phyloP scores from a whole-genome alignment of 1,140 invertebrate species.

The Solenopsis invicta region DNA sequence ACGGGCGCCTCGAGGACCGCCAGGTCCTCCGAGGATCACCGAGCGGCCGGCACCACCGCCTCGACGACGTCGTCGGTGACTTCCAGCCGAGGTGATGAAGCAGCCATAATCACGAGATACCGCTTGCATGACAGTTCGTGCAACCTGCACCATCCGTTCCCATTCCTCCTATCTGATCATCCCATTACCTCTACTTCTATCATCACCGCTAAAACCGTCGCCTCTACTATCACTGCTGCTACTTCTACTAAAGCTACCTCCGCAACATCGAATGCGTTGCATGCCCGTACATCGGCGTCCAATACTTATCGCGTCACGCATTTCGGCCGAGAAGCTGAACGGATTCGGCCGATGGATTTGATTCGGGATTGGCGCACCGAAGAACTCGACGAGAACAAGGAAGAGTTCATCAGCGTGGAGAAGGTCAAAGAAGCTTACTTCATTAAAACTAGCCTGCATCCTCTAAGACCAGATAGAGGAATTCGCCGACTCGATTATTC shows the following conservation, averaged over 20 bases:
- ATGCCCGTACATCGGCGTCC: constrained; percentile 58
- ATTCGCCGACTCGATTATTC: constrained; percentile 19
- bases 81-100: constrained; percentile 84
- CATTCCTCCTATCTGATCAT: constrained; percentile 46
- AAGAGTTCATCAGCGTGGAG: constrained; percentile 84
- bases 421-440: constrained; percentile 77
- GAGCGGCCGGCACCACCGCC: constrained; percentile 60
- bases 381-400: constrained; percentile 61
- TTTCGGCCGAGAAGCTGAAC: not conserved
- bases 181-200: constrained; percentile 54
- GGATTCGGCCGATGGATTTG: constrained; percentile 1
- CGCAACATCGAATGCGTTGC: constrained; percentile 56
- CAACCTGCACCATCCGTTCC: constrained; percentile 59
- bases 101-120: constrained; percentile 76
- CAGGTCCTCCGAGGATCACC: constrained; percentile 71
- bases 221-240: constrained; percentile 45
- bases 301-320: constrained; percentile 47
- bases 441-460: constrained; percentile 82
- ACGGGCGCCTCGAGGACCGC: constrained; percentile 71
- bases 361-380: not conserved
- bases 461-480: constrained; percentile 81
- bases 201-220: constrained; percentile 37
- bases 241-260: constrained; percentile 9
- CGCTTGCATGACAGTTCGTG: constrained; percentile 80
- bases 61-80: constrained; percentile 73